Percentiles rank a stretch among this genome's conserved stretches.
These are phyloP conservation scores for Drosophila merina DNA, from an alignment of 2,888 invertebrate species.

Conservation along the genomic window DNA sequence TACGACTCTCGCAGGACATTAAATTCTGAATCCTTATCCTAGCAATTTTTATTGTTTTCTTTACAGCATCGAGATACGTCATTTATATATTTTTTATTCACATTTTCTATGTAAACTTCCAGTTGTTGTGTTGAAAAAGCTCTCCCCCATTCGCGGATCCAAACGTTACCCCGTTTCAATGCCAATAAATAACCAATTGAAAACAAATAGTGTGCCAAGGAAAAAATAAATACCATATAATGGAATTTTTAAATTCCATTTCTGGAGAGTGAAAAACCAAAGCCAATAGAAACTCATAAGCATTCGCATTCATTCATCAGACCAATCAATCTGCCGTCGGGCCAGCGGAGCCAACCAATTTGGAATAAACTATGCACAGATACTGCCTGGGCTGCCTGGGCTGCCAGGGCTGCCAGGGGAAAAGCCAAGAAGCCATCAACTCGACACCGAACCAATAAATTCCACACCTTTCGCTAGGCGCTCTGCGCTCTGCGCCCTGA, in stretches of 20 bases:
- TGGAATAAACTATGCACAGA: slow-evolving; percentile 44
- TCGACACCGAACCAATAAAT: slow-evolving; percentile 62
- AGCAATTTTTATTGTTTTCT: background rate
- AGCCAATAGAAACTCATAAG: slow-evolving; percentile 13
- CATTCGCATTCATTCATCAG: slow-evolving; percentile 37
- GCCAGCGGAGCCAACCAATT: slow-evolving; percentile 40
- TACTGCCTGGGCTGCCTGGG: slow-evolving; percentile 21
- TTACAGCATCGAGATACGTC: background rate
- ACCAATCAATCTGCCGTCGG: slow-evolving; percentile 39
- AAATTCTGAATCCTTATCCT: background rate
- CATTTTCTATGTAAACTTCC: background rate
- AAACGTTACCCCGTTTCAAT: slow-evolving; percentile 18
- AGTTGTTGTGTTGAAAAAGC: background rate
- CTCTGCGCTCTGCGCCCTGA: slow-evolving; percentile 46
- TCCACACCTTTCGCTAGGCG: slow-evolving; percentile 58
- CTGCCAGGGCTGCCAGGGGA: slow-evolving; percentile 19
- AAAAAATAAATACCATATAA: slow-evolving; percentile 46
- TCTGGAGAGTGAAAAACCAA: slow-evolving; percentile 6
- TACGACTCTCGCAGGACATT: background rate
- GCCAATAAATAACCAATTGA: slow-evolving; percentile 70
- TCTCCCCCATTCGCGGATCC: background rate
- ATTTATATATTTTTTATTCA: too few species aligned
- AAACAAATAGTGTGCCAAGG: slow-evolving; percentile 53
- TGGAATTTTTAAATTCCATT: slow-evolving; percentile 51
- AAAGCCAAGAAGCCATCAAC: slow-evolving; percentile 29